Evolutionary conservation across 2,113 vertebrate genomes (phyloP), one percentile per base, ranked within the genome.

Genomic region (Barbus barbus): DNA sequence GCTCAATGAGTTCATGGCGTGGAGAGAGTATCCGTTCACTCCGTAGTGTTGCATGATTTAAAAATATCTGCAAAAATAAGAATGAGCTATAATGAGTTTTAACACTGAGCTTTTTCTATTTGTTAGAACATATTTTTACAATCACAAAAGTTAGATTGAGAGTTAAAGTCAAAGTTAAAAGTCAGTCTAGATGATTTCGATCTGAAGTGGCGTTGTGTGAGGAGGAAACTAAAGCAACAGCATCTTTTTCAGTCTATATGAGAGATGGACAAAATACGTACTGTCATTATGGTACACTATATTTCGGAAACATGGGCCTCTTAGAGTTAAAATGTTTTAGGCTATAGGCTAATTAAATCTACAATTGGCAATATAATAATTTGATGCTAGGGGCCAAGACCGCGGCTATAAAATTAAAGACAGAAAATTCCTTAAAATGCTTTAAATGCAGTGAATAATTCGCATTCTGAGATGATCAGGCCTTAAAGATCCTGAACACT

Each of bases 21-120:
- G 97, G 82, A 98, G 95, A 0, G 97, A 99, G 93, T 98, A 99
- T 74, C 97, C 97, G n/a, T 98, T 99, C 90, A 99, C 97, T 88
- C 97, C 97, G 91, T 99, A 99, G 94, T 99, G 98, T 95, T 99
- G 97, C 98, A 99, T 99, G 93, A 84, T 84, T 92, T 1, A 16
- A 20, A 16, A 44, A 51, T 46, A 28, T 38, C 83, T 85, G 84
- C 48, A 56, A 74, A 71, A 82, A 58, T 58, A 58, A 56, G 6
- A 56, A 58, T n/a, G 20, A 71, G 24, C 9, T 73, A 72, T 56
- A 48, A 6, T 61, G 38, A 60, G 16, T 61, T 48, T 53, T 53
- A 69, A 71, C 33, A 36, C 5, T n/a, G 33, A 38, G 33, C 18
- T 69, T 69, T 69, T 69, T 22, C 3, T 4, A 5, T 38, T 38